Evolutionary conservation across 30 jellyfish, hydroid and myxozoan genomes (phyloP).

Genomic region (Aurelia coerulea): DNA sequence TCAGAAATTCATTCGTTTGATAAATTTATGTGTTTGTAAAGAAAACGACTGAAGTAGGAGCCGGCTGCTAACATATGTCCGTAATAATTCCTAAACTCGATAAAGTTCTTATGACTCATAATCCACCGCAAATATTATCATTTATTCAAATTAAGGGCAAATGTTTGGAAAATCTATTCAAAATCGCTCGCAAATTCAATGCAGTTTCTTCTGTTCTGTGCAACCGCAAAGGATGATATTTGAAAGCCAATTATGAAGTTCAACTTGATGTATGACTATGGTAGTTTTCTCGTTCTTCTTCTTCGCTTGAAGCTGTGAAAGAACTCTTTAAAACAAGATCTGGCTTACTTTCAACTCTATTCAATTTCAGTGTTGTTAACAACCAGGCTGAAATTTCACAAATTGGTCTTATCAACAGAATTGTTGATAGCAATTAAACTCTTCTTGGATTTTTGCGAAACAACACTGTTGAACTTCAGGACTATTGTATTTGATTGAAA

Average conservation of each 20-base stretch:
- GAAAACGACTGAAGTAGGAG: neutral
- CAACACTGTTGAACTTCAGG: too few relatives aligned
- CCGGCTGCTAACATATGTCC: constrained; percentile 5
- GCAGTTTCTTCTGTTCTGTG: neutral
- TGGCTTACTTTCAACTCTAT: too few relatives aligned
- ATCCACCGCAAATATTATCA: neutral
- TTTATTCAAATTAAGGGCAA: constrained; percentile 21
- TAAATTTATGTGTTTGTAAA: neutral
- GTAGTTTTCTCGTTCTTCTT: too few relatives aligned
- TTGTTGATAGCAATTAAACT: too few relatives aligned
- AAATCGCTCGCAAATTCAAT: neutral
- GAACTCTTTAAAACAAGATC: too few relatives aligned
- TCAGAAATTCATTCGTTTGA: neutral
- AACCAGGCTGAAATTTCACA: too few relatives aligned
- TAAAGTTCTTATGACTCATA: constrained; percentile 18
- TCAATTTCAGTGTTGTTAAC: too few relatives aligned
- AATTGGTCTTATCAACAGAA: too few relatives aligned
- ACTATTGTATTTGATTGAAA: too few relatives aligned
- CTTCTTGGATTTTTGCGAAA: too few relatives aligned
- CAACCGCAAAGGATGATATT: constrained; percentile 1
- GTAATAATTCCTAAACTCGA: neutral
- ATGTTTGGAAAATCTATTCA: neutral
- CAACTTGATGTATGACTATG: neutral
- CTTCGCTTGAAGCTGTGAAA: too few relatives aligned
- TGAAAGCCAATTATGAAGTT: neutral